Conservation (phyloP, 1,140 invertebrate genomes). For the Daktulosphaira vitifoliae region DNA sequence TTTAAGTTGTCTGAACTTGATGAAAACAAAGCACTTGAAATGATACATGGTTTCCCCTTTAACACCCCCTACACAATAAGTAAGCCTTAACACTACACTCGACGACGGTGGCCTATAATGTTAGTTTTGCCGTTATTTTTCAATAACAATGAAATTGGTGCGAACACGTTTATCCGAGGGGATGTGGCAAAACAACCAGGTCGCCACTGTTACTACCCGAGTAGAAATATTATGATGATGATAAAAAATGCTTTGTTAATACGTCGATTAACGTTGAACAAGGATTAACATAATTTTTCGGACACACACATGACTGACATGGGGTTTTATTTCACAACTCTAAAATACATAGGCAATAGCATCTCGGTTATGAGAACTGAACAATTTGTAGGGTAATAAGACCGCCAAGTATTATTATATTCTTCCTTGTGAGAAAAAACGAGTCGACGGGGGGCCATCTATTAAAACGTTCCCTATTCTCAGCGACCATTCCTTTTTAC, state of each 20-base stretch:
- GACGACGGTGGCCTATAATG: background rate
- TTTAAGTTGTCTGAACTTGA: too few relatives aligned
- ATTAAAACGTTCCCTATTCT: constrained; percentile 16
- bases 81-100: background rate
- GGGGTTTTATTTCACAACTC: background rate
- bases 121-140: constrained; percentile 32
- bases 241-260: constrained; percentile 29
- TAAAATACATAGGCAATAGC: background rate
- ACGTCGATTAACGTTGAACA: constrained; percentile 29
- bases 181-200: background rate
- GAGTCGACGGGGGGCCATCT: constrained; percentile 28
- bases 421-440: constrained; percentile 29
- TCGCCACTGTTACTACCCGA: constrained; percentile 1
- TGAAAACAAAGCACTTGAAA: too few relatives aligned
- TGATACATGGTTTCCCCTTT: background rate
- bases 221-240: constrained; percentile 8
- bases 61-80: too few relatives aligned
- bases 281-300: constrained; percentile 34
- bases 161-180: constrained; percentile 26
- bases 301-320: constrained; percentile 32
- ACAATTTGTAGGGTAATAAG: constrained; percentile 34
- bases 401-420: background rate
- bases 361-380: constrained; percentile 21
- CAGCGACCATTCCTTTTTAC: background rate
- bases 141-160: background rate